Conservation (phyloP, 2,888 invertebrate species). For the Dermolepida albohirtum region DNA sequence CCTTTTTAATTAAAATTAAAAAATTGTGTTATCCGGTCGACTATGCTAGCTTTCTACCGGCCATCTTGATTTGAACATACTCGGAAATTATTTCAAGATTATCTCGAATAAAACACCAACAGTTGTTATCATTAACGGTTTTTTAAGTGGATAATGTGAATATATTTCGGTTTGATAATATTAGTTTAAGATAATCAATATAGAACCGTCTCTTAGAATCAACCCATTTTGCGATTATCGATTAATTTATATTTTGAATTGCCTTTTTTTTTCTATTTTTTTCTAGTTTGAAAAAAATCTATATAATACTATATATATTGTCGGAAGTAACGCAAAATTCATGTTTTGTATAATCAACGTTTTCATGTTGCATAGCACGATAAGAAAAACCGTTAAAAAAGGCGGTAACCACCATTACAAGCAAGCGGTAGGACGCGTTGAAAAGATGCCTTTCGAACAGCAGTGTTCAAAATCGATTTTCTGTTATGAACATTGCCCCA, state of each 20-base stretch:
- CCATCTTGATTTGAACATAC: conserved; percentile 27
- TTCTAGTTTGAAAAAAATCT: no score
- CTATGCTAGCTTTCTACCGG: conserved; percentile 12
- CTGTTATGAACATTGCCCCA: conserved; percentile 6
- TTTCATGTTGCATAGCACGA: conserved; percentile 42
- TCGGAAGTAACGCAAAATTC: no score
- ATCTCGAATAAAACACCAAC: no score
- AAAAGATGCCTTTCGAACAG: conserved; percentile 2
- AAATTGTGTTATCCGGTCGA: conserved; percentile 13
- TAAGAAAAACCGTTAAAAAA: conserved; percentile 48
- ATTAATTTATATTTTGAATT: background rate
- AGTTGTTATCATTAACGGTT: no score
- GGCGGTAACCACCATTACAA: conserved; percentile 42
- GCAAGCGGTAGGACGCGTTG: background rate
- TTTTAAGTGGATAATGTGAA: no score
- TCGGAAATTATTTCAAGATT: background rate
- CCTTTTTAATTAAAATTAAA: conserved; percentile 10
- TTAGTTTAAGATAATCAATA: no score
- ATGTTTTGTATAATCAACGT: conserved; percentile 8
- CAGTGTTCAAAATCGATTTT: conserved; percentile 34
- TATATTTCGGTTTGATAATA: no score
- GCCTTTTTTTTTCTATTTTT: no score
- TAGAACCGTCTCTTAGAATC: no score
- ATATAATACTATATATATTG: no score
- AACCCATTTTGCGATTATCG: background rate